Evolutionary conservation across 2,113 vertebrate genomes (phyloP).

Genomic region (Camelus dromedarius): DNA sequence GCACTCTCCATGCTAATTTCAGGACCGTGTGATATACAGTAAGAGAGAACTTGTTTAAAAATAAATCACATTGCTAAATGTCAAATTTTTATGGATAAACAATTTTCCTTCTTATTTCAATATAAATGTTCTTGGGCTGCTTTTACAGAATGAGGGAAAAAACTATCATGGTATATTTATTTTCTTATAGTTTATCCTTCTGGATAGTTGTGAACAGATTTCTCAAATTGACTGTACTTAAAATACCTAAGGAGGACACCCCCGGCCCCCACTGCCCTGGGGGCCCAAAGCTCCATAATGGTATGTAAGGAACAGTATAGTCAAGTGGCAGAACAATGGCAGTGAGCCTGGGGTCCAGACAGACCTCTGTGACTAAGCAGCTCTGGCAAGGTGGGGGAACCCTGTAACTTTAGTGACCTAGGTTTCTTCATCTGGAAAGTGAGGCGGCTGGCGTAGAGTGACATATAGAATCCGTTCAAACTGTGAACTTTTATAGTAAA

Average conservation of each 20-base stretch:
- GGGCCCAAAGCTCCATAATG: neutral
- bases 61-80: neutral
- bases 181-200: neutral
- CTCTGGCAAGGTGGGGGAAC: neutral
- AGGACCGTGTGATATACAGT: neutral
- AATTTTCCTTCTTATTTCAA: neutral
- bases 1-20: neutral
- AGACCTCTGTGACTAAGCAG: neutral
- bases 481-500: neutral
- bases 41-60: neutral
- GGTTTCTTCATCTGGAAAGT: neutral
- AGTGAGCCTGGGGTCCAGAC: neutral
- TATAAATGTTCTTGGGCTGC: neutral
- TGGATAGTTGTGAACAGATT: neutral
- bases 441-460: neutral
- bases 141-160: neutral
- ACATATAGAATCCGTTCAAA: neutral
- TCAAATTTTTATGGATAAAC: neutral
- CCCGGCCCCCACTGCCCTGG: neutral
- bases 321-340: neutral
- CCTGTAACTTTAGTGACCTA: neutral
- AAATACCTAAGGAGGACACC: neutral
- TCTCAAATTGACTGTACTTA: neutral
- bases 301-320: neutral
- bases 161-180: neutral